Evolutionary conservation across 2,888 invertebrate genomes (phyloP), one percentile per base, ranked within the genome.

Genomic region (Melieria omissa): DNA sequence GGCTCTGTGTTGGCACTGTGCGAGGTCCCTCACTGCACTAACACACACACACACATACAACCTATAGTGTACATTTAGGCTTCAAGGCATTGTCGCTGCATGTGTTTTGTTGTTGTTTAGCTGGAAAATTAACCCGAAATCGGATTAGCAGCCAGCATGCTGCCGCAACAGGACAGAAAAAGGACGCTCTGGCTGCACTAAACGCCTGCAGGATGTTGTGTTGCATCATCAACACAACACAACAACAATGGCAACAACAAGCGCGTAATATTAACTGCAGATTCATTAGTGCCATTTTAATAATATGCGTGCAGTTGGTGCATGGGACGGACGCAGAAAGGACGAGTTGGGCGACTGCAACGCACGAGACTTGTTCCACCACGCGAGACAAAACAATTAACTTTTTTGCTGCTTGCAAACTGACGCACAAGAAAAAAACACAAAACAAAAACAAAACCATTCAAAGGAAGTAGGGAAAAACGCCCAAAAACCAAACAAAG

Each of bases 41-140:
- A 29, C 29, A 29, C 29, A 29, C 29, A 29, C 29, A 29, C 29
- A 1, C 29, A 16, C 16, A 16, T 16, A 16, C 16, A 16, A 16
- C 16, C 16, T 16, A 16, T 29, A 29, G 29, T 29, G 29, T 29
- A 29, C 29, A 29, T 29, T 29, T 29, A 29, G 29, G 29, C 29
- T 29, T 29, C 29, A 29, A 29, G 29, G 29, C 29, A 3, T 29
- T 29, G 65, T 5, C 57, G 57, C 57, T n/a, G 9, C 45, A 46
- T 14, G 41, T 66, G 47, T 46, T 47, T 57, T 16, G 66, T 58
- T 69, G 64, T 70, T 47, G 65, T 52, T 71, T 71, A 60, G 29
- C 10, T 58, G 29, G 65, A 61, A 71, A 71, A 71, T 71, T 65
- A 71, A 71, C 60, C 71, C n/a, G 65, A 71, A 71, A 71, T 71